phyloP scores from a whole-genome alignment of 2,113 vertebrate species.

The Atherinomorus stipes region DNA sequence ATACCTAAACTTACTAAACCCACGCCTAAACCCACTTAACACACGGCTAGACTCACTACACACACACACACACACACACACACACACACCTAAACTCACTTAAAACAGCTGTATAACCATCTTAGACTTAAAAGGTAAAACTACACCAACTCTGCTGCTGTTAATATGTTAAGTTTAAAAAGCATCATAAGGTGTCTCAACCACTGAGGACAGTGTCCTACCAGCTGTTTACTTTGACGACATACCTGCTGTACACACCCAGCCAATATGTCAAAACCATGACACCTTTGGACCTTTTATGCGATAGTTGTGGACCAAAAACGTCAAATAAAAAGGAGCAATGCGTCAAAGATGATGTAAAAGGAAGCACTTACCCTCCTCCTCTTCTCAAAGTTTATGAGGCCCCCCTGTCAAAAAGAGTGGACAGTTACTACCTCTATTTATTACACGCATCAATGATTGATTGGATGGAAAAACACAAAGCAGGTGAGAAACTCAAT shows the following conservation, averaged over 20 bases:
- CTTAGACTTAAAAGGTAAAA: neutral
- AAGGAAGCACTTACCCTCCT: slow-evolving; percentile 85
- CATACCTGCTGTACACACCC: neutral
- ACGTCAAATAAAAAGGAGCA: neutral
- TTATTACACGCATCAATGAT: slow-evolving; percentile 3
- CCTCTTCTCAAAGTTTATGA: slow-evolving; percentile 93
- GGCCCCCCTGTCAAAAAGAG: slow-evolving; percentile 81
- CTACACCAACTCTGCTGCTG: no score
- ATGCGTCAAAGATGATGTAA: slow-evolving; percentile 1
- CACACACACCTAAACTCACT: no score
- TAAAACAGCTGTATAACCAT: slow-evolving; percentile 1
- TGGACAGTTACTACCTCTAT: neutral
- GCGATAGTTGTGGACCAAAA: neutral
- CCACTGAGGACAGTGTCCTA: neutral
- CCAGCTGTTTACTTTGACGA: slow-evolving; percentile 5
- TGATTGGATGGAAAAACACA: neutral
- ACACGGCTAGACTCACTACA: no score
- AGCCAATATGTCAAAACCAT: neutral
- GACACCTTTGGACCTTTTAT: slow-evolving; percentile 6
- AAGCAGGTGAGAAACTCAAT: neutral
- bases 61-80: no score
- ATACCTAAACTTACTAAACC: no score
- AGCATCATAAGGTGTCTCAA: neutral
- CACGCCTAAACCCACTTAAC: no score
- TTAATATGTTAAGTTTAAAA: neutral